Percentiles rank a stretch among this genome's conserved stretches.
phyloP scores from a whole-genome alignment of 2,888 invertebrate species.

The Cryptocheilus praepositus region DNA sequence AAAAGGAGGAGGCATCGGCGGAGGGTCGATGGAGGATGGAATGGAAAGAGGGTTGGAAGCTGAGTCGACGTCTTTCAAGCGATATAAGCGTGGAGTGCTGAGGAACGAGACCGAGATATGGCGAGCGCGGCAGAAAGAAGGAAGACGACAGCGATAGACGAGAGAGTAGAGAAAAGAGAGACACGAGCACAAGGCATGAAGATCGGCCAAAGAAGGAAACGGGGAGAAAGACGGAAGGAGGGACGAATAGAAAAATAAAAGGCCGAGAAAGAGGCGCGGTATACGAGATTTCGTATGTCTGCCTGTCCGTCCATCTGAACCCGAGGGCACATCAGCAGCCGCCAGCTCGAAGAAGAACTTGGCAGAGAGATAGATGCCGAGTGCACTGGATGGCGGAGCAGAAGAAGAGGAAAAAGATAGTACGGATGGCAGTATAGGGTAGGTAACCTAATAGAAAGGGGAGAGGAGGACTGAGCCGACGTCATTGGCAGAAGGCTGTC shows the following conservation, averaged over 20 bases:
- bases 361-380: constrained; percentile 60
- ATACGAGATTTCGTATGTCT: constrained; percentile 69
- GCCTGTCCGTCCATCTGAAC: constrained; percentile 62
- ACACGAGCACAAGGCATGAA: not conserved
- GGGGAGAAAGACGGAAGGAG: constrained; percentile 3
- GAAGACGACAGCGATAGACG: constrained; percentile 17
- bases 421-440: constrained; percentile 67
- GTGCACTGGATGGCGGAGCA: constrained; percentile 42
- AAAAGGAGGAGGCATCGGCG: constrained; percentile 34
- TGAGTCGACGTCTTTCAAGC: constrained; percentile 71
- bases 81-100: constrained; percentile 51
- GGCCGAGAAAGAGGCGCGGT: constrained; percentile 49
- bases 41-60: constrained; percentile 64
- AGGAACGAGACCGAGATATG: constrained; percentile 35
- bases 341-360: constrained; percentile 59
- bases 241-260: constrained; percentile 9
- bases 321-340: constrained; percentile 69
- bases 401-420: constrained; percentile 45
- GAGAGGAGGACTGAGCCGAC: constrained; percentile 65
- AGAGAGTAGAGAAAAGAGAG: constrained; percentile 16
- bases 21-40: constrained; percentile 51
- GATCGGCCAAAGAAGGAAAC: not conserved
- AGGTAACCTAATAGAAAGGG: constrained; percentile 72
- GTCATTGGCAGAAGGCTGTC: constrained; percentile 73
- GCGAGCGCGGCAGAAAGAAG: constrained; percentile 26